Evolutionary conservation across 2,888 invertebrate species (phyloP), one percentile per base, ranked within the genome.

Genomic region (Hyposoter didymator): DNA sequence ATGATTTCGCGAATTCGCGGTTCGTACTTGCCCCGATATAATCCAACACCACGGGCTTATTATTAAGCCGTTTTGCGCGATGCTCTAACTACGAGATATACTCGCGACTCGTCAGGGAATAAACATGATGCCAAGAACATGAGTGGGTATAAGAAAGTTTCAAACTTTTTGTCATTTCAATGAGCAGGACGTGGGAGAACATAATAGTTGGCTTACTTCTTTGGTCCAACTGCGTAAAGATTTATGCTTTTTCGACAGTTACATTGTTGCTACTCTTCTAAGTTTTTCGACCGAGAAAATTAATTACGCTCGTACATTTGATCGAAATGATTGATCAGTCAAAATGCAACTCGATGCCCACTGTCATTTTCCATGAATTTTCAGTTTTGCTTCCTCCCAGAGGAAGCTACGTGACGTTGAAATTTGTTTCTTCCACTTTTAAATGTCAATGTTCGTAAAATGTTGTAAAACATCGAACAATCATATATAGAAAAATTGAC

Each of bases 21-120:
- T 55, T 69, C 49, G 67, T 67, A 22, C n/a, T 67, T 35, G 22
- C 10, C 8, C 28, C 35, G 52, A 55, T 78, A 69, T 67, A 43
- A 55, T 78, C 67, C 64, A 59, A 64, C 62, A 47, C 2, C 78
- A 2, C n/a, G 43, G 7, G 78, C 67, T 78, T 69, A 78, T 78
- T 69, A 78, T 69, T 59, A 69, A 39, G 17, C 52, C n/a, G 12
- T 59, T 78, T 78, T 78, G 14, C 45, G 19, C 78, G 67, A 45
- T 55, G 32, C 52, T 69, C 43, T 22, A 52, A 69, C 52, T 39
- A 32, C 43, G 76, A 67, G 49, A 67, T 19, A 52, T 49, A 52
- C 55, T 52, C 2, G 22, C 0, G 22, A 59, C 32, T 43, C n/a
- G 22, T 59, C 45, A 17, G n/a, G 3, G 45, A 74, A 45, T 28